Evolutionary conservation across 2,888 invertebrate genomes (phyloP), one percentile per base, ranked within the genome.

Genomic region (Drosophila atripex): DNA sequence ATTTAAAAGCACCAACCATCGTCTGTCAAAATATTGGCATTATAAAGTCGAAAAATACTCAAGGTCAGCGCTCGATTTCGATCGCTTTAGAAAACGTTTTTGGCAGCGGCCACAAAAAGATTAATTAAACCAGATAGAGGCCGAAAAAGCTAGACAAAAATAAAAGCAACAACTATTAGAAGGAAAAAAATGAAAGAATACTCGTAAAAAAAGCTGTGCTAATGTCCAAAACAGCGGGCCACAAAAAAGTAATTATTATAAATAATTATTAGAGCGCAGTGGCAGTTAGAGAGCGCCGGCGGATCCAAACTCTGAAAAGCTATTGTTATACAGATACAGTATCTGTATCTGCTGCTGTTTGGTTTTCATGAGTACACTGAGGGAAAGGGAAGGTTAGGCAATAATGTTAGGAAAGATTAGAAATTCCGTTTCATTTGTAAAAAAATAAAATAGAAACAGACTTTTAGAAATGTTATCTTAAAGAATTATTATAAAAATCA

Each of bases 241-340:
- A 60, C 65, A 73, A 76, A 65, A 54, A 70, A 77, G 71, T 77
- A 84, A 86, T 82, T 80, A 87, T 86, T 86, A 84, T 80, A 86
- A 85, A 84, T 84, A 84, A 88, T 84, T 84, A 84, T 88, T 86
- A 84, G 83, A 84, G 83, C 88, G 88, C 75, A 88, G 72, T 88
- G 78, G 70, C 86, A 87, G 86, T 65, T 64, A 66, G 43, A 18
- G 50, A 55, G 64, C 60, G 63, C 60, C 63, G 46, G 51, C 60
- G 60, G 52, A 75, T 63, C 54, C 70, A 69, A 46, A 46, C 55
- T 69, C 55, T 73, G 61, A 69, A 70, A 56, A 64, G 70, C 71
- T 52, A 65, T 66, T 73, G 64, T 57, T 75, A 54, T 50, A 61
- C 63, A 71, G 49, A 71, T 35, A 50, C 38, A 54, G 73, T 64